phyloP scores from a whole-genome alignment of 1,140 invertebrate genomes.

The Andricus grossulariae region DNA sequence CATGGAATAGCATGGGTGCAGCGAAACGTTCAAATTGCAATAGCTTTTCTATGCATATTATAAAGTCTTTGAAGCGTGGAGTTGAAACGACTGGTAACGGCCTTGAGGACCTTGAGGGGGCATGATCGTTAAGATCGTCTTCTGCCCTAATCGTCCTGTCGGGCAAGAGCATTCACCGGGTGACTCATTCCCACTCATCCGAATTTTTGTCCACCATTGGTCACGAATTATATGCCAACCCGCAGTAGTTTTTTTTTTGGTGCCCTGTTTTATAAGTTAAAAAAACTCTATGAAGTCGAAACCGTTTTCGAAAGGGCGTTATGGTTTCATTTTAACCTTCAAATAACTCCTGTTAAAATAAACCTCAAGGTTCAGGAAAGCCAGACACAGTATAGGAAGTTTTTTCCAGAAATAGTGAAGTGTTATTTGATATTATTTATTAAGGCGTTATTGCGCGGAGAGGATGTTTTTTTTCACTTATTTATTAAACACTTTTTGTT shows the following conservation, averaged over 20 bases:
- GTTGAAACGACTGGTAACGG: constrained; percentile 31
- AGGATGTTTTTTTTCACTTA: no score
- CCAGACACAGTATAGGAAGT: no score
- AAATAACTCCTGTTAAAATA: no score
- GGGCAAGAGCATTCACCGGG: constrained; percentile 34
- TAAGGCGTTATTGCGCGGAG: no score
- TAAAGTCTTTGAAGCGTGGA: constrained; percentile 24
- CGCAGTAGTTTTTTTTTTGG: background rate
- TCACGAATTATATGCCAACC: constrained; percentile 21
- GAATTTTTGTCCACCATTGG: constrained; percentile 9
- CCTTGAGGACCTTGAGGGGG: constrained; percentile 38
- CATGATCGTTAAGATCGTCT: constrained; percentile 39
- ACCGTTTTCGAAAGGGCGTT: no score
- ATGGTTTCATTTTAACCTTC: no score
- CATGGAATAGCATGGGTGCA: constrained; percentile 9
- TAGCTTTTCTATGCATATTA: constrained; percentile 9
- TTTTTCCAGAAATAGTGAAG: no score
- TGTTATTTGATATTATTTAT: no score
- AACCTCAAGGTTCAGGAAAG: no score
- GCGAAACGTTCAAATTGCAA: constrained; percentile 12
- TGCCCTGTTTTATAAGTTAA: no score
- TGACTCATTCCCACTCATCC: constrained; percentile 28
- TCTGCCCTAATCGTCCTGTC: constrained; percentile 41
- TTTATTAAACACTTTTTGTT: no score
- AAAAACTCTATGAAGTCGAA: no score